These are phyloP conservation scores for Pristis pectinata DNA, from an alignment of 2,797 vertebrate species.

Conservation along the genomic window DNA sequence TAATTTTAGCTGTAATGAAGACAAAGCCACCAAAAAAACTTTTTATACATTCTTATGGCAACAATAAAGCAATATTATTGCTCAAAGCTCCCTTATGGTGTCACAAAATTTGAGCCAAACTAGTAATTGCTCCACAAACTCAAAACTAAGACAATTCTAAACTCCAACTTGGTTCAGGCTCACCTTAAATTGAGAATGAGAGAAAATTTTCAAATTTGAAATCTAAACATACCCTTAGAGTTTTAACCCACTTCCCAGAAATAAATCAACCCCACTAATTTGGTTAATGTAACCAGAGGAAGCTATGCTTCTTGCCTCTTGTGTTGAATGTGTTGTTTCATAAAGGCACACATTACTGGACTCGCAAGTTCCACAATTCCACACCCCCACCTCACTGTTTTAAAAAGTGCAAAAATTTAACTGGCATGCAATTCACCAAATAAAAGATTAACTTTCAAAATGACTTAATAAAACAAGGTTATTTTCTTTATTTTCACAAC, in stretches of 20 bases:
- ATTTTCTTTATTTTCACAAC: background rate
- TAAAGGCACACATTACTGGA: background rate
- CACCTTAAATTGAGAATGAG: background rate
- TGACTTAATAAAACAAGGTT: background rate
- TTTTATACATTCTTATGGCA: background rate
- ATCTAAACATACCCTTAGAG: background rate
- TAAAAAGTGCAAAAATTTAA: background rate
- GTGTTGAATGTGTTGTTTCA: background rate
- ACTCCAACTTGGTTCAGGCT: background rate
- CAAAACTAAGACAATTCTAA: background rate
- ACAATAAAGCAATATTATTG: background rate
- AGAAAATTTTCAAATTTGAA: background rate
- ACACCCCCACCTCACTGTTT: background rate
- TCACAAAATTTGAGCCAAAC: background rate
- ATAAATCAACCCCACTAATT: background rate
- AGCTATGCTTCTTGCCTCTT: background rate
- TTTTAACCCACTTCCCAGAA: background rate
- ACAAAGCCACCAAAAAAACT: background rate
- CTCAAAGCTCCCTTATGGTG: background rate
- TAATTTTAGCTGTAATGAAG: background rate
- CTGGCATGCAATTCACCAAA: background rate
- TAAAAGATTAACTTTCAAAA: background rate
- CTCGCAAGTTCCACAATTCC: background rate
- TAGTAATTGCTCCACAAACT: background rate
- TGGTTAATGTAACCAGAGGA: too few species aligned